Evolutionary conservation across 2,888 invertebrate species (phyloP).

Genomic region (Drosophila nigritarsus): DNA sequence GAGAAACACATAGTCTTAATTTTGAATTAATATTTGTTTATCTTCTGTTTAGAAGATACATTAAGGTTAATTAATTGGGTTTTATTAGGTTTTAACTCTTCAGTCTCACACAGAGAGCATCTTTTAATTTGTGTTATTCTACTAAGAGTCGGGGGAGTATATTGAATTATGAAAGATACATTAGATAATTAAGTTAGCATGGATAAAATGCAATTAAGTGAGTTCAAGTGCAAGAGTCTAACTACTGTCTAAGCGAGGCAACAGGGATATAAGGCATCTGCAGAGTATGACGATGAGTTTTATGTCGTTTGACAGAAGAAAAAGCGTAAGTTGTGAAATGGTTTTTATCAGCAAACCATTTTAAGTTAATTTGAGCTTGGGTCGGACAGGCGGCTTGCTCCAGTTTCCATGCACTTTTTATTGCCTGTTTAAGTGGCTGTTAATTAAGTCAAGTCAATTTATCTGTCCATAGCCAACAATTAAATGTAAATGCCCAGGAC

Average conservation of each 20-base stretch:
- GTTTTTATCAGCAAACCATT: conserved; percentile 14
- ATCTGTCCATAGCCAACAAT: conserved; percentile 58
- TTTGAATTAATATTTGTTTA: neutral
- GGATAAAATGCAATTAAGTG: conserved; percentile 35
- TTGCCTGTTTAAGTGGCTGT: conserved; percentile 48
- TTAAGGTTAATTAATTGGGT: conserved; percentile 1
- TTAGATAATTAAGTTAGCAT: conserved; percentile 17
- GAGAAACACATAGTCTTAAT: neutral
- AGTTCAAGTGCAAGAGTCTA: neutral
- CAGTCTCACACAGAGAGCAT: neutral
- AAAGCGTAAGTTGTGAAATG: neutral
- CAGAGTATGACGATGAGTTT: neutral
- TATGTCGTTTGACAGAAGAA: neutral
- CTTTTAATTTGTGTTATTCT: neutral
- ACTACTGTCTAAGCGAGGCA: neutral
- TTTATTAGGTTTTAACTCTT: conserved; percentile 3
- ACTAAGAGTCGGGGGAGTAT: neutral
- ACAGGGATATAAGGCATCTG: conserved; percentile 23
- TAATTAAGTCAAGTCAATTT: conserved; percentile 48
- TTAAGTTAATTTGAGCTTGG: conserved; percentile 17
- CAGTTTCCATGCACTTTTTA: conserved; percentile 23
- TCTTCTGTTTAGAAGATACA: neutral
- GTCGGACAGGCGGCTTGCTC: neutral
- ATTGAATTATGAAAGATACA: conserved; percentile 38
- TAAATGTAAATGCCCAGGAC: conserved; percentile 46